These are phyloP conservation scores for Chloroceryle aenea DNA, from an alignment of 2,113 vertebrate genomes.

Conservation along the genomic window DNA sequence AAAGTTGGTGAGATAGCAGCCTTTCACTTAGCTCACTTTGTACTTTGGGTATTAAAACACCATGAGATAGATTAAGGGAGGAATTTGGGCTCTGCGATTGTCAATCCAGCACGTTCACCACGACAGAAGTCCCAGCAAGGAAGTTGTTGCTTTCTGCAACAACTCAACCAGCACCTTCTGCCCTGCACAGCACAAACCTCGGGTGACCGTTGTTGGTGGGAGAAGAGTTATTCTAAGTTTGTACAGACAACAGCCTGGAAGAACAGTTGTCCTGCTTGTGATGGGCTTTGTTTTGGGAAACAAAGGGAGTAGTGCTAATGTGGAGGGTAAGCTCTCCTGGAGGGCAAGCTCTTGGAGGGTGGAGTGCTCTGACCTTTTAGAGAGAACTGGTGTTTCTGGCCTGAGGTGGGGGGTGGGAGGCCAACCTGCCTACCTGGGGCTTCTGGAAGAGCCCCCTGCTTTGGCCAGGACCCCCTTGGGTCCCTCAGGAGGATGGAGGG, in stretches of 20 bases:
- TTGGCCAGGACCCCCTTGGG: not conserved
- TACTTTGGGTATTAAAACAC: constrained; percentile 42
- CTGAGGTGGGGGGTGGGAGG: not conserved
- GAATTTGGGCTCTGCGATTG: constrained; percentile 38
- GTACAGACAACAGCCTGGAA: not conserved
- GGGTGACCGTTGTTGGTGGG: accelerated
- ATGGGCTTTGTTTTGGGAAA: not conserved
- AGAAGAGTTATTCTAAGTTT: not conserved
- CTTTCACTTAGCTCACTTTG: constrained; percentile 32
- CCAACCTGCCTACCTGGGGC: not conserved
- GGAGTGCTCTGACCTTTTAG: not conserved
- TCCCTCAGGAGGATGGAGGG: not conserved
- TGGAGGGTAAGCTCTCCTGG: not conserved
- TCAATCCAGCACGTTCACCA: not conserved
- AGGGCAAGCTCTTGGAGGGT: not conserved
- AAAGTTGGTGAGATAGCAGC: constrained; percentile 38
- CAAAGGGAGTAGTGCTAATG: accelerated
- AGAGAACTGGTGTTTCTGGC: not conserved
- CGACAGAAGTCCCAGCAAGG: not conserved
- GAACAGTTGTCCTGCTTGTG: not conserved
- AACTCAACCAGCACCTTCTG: not conserved
- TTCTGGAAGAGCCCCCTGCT: not conserved
- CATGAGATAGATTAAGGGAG: constrained; percentile 31
- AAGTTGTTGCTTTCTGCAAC: not conserved
- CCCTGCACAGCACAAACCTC: accelerated